Base-by-base conservation (phyloP, 2,113 vertebrate species). In the Alouatta palliata region DNA sequence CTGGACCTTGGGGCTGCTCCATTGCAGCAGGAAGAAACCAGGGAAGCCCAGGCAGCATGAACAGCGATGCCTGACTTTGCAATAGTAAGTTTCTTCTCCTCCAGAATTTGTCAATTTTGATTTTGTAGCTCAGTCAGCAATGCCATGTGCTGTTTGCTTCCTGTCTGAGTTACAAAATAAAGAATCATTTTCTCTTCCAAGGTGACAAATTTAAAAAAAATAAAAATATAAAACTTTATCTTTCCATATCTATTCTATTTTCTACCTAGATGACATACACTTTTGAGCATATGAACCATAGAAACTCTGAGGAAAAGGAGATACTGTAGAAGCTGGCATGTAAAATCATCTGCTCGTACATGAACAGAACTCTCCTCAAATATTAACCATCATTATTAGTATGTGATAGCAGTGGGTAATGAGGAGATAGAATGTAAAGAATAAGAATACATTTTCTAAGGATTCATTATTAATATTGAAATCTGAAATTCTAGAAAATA, bases 71-170 rank as follows among this genome's bases (percentile, higher is more conserved):
- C 61, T 97, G 86, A 94, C 95, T 98, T 98, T 97, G 64, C 96
- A 96, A 95, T 77, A 94, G 85, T 61, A 95, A 87, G 16, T 97
- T 98, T 92, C 95, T 94, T 56, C 61, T 98, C 96, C 97, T 98
- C 52, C 45, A 97, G 97, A 97, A 98, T 98, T 98, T 98, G 97
- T 98, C 98, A 96, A n/a, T 97, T 98, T 97, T 98, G 96, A 98
- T 98, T 98, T 97, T 98, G 97, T 94, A 98, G 92, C 97, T 98
- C 98, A 98, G 97, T 98, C 98, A 97, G 95, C 79, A 97, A 76
- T 97, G 97, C 85, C 83, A 86, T 91, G 94, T 98, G 96, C 94
- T 97, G 37, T 97, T 99, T 98, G 91, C 94, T 93, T 98, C 97
- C 97, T 98, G 90, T 98, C 98, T 98, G 85, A 98, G 98, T 0